Evolutionary conservation across 2,113 vertebrate genomes (phyloP), one percentile per base, ranked within the genome.

Genomic region (Aegotheles bennettii): DNA sequence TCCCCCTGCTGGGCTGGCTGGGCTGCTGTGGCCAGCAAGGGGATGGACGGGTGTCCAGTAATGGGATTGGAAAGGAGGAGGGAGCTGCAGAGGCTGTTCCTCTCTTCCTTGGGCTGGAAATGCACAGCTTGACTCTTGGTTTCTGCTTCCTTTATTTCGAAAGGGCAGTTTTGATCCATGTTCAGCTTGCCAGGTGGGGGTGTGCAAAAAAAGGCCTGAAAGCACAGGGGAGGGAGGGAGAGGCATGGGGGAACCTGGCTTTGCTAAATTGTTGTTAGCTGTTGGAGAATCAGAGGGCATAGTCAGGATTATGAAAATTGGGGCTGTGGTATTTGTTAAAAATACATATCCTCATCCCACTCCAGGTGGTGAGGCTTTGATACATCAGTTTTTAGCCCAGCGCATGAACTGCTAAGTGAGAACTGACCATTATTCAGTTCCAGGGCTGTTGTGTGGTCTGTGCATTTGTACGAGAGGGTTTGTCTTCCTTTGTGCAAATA

Each of bases 121-220:
- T 19, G 64, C 70, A 47, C 3, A 3, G 84, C 43, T 89, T 89
- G 87, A 40, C 69, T 87, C 63, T 51, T 40, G 38, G 47, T 84
- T 87, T 93, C 85, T 85, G 82, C 60, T 93, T 16, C 38, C 47
- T 67, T 67, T 70, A 29, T 87, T 95, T 75, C 40, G 36, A 56
- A 87, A 84, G 77, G 65, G 61, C 73, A 70, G 25, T 67, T 71
- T 33, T 65, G 80, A n/a, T 87, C 9, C 11, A 29, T 59, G 51
- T 35, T 91, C 25, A 42, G 73, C 64, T n/a, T n/a, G n/a, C n/a
- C n/a, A n/a, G n/a, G n/a, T n/a, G 60, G 73, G 54, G 47, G 54
- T 36, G 21, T 54, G 36, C 38, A 65, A 53, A 74, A 75, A 56
- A n/a, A 64, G 5, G 20, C 61, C 43, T 77, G 71, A 80, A 94